Conservation (phyloP, 1,140 invertebrate genomes). For the Drosophila guanche region DNA sequence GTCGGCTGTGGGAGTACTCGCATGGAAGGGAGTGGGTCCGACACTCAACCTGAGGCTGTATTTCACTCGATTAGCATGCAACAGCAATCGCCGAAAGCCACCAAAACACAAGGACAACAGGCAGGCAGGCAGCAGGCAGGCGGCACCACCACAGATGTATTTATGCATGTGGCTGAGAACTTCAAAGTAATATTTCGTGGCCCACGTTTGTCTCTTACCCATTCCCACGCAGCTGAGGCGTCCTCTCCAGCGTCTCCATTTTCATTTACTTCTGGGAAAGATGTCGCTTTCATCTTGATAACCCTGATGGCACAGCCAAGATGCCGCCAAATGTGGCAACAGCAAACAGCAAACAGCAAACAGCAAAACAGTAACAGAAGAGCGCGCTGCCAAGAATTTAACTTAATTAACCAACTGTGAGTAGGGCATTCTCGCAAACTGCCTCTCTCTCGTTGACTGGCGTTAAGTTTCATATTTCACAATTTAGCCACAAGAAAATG, state of each 20-base stretch:
- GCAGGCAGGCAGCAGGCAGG: no score
- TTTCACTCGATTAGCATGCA: slow-evolving; percentile 34
- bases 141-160: neutral
- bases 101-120: neutral
- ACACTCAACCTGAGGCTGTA: slow-evolving; percentile 1
- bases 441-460: no score
- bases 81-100: slow-evolving; percentile 27
- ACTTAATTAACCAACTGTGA: slow-evolving; percentile 39
- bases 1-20: no score
- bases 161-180: slow-evolving; percentile 15
- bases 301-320: slow-evolving; percentile 25
- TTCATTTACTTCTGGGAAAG: slow-evolving; percentile 24
- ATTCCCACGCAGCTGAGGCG: no score
- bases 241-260: neutral
- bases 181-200: slow-evolving; percentile 17
- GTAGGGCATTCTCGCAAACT: slow-evolving; percentile 6
- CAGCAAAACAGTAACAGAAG: no score
- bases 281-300: slow-evolving; percentile 40
- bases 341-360: slow-evolving; percentile 11
- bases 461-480: no score
- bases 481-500: no score
- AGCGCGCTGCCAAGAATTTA: slow-evolving; percentile 1
- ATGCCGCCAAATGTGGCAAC: slow-evolving; percentile 26
- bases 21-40: no score
- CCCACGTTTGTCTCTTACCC: slow-evolving; percentile 6